Evolutionary conservation across 2,113 vertebrate species (phyloP), one percentile per base, ranked within the genome.

Genomic region (Ranitomeya variabilis): DNA sequence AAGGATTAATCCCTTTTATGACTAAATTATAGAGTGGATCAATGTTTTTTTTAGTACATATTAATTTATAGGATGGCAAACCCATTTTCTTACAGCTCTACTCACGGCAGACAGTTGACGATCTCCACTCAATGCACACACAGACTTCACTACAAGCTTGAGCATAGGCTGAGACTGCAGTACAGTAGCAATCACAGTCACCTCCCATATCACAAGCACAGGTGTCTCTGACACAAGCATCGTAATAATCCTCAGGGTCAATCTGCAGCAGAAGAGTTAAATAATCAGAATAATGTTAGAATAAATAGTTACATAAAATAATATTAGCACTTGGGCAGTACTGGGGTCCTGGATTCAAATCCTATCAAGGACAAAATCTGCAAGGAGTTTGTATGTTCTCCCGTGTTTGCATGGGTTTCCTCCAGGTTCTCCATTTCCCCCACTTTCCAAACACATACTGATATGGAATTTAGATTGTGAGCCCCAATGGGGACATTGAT

Each of bases 91-190:
- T 83, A 83, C 80, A 83, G 55, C 55, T 67, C 37, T 91, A 94
- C 94, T 95, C 91, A 95, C 94, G 94, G 59, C 94, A 95, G 26
- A 94, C 74, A 4, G 91, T 89, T 79, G 94, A 93, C 6, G 91
- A 93, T 91, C 94, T 94, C 94, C 94, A 95, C 86, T 93, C 86
- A 73, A 95, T 0, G 0, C 94, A 95, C 45, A 93, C 91, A 16
- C 94, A 94, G 83, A 77, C 92, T 87, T 93, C 93, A 90, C 89
- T 94, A 3, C 94, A 93, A 6, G 92, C 93, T 89, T 94, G 93
- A 23, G 94, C 93, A 11, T 95, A 95, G 57, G 94, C 94, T 89
- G 94, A 92, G 81, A 95, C 91, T 52, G 94, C 94, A 74, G 94
- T 94, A 12, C 94, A 95, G 19, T 93, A 94, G 23, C 94, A 94